These are phyloP conservation scores for Zaprionus lineosus DNA, from an alignment of 2,888 invertebrate species.

Conservation along the genomic window DNA sequence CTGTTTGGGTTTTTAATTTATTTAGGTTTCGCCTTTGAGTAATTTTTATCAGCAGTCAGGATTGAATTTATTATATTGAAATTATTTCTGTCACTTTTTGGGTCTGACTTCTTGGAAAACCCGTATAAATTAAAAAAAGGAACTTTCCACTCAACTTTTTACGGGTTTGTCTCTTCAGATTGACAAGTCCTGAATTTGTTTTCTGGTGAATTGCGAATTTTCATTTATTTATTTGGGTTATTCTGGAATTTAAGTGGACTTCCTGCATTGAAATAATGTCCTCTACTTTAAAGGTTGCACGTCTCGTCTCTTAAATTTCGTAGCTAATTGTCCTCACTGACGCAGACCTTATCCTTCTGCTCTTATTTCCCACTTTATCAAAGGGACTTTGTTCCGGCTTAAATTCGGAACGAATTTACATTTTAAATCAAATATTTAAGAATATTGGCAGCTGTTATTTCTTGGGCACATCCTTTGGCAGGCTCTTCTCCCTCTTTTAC, in stretches of 20 bases:
- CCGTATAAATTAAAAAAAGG: conserved; percentile 14
- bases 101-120: background rate
- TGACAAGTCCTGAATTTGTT: too few relatives aligned
- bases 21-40: background rate
- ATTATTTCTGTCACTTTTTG: conserved; percentile 3
- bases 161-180: too few relatives aligned
- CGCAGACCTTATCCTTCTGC: background rate
- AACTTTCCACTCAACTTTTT: too few relatives aligned
- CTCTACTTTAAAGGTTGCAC: too few relatives aligned
- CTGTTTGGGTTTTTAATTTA: conserved; percentile 7
- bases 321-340: too few relatives aligned
- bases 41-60: background rate
- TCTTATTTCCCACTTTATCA: conserved; percentile 32
- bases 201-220: too few relatives aligned
- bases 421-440: conserved; percentile 48
- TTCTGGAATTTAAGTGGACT: too few relatives aligned
- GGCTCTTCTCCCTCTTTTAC: conserved; percentile 5
- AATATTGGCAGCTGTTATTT: conserved; percentile 28
- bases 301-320: too few relatives aligned
- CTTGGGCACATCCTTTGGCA: too few relatives aligned
- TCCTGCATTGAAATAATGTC: too few relatives aligned
- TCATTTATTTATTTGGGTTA: too few relatives aligned
- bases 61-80: conserved; percentile 10
- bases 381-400: conserved; percentile 19
- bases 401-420: conserved; percentile 19